Conservation (phyloP, 2,888 invertebrate species). For the Zootermopsis nevadensis region DNA sequence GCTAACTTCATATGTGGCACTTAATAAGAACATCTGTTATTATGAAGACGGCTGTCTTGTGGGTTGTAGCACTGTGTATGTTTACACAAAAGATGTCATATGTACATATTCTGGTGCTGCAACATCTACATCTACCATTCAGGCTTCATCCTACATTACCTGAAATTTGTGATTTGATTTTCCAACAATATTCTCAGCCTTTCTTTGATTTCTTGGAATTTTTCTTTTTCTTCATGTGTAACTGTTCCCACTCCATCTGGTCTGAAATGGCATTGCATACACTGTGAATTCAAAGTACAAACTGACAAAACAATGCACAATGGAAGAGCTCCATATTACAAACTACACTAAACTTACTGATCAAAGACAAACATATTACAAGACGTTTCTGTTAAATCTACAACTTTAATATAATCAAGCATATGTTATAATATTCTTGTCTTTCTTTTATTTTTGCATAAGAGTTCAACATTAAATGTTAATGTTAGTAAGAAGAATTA, state of each 20-base stretch:
- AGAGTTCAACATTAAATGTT: background rate
- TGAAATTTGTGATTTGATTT: conserved; percentile 99
- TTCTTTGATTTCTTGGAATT: conserved; percentile 98
- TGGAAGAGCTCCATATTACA: conserved; percentile 22
- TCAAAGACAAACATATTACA: background rate
- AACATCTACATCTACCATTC: background rate
- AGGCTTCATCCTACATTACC: conserved; percentile 66
- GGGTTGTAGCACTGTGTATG: too few relatives aligned
- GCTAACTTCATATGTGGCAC: too few relatives aligned
- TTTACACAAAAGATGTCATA: too few relatives aligned
- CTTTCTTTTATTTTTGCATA: background rate
- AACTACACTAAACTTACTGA: background rate
- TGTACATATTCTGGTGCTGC: background rate
- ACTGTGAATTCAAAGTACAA: conserved; percentile 49
- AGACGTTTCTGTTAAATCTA: background rate
- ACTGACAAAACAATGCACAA: conserved; percentile 41
- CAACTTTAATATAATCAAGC: background rate
- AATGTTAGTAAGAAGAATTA: background rate
- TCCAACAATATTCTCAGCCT: conserved; percentile 91
- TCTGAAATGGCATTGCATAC: conserved; percentile 68
- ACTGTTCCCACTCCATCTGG: conserved; percentile 99
- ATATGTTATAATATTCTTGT: background rate
- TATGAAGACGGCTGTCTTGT: too few relatives aligned
- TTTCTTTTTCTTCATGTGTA: conserved; percentile 97
- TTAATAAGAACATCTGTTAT: too few relatives aligned